A percentile compares a stretch with the other conserved stretches of the same genome.
Conservation (phyloP, 2,113 vertebrate genomes). For the Columba livia region DNA sequence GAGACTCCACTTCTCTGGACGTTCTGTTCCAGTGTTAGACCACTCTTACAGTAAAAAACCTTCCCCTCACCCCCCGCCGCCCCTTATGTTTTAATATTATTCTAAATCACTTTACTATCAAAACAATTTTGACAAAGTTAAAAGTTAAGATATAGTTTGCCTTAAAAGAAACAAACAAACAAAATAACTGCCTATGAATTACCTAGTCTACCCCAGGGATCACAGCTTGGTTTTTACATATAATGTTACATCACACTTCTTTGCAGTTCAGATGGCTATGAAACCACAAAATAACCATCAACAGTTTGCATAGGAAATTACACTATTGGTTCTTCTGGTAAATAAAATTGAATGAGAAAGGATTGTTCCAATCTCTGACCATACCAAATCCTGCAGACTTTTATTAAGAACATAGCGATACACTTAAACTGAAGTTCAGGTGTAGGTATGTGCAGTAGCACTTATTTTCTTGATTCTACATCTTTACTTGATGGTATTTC, state of each 20-base stretch:
- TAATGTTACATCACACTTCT: not conserved
- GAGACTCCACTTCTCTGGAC: not conserved
- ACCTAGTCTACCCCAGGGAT: not conserved
- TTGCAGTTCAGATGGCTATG: not conserved
- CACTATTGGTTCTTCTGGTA: not conserved
- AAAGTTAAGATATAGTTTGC: not conserved
- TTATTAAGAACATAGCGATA: not conserved
- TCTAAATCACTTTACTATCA: not conserved
- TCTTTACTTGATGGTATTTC: not conserved
- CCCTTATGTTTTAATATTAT: not conserved
- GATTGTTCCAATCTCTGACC: not conserved
- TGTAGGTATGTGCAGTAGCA: not conserved
- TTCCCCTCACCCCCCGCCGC: no score
- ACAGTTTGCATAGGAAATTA: not conserved
- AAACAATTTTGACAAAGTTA: not conserved
- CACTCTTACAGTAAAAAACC: not conserved
- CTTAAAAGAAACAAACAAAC: not conserved
- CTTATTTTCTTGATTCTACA: not conserved
- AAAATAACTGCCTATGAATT: not conserved
- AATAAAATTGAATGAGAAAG: not conserved
- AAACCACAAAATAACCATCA: not conserved
- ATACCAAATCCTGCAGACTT: not conserved
- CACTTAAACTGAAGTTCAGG: not conserved
- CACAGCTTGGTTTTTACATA: not conserved
- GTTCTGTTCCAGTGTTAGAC: not conserved